These are phyloP conservation scores for Pterocles gutturalis DNA, from an alignment of 2,113 vertebrate genomes.

Conservation along the genomic window DNA sequence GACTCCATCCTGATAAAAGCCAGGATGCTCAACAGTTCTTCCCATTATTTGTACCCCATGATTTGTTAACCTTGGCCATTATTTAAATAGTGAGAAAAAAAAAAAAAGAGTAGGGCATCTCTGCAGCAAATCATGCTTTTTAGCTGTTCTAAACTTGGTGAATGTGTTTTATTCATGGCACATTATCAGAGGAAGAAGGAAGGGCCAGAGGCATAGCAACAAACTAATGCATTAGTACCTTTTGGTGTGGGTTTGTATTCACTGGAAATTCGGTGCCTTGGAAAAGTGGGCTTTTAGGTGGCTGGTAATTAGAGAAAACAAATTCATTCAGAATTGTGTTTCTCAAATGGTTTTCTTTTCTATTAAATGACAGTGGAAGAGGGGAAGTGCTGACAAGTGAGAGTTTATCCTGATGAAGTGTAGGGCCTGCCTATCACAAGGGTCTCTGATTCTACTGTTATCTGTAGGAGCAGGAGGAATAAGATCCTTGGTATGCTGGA, in stretches of 20 bases:
- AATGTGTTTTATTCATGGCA: neutral
- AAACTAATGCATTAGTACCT: neutral
- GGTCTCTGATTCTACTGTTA: neutral
- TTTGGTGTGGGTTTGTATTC: neutral
- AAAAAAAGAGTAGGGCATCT: rapidly evolving
- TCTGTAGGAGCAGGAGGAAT: neutral
- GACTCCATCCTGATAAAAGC: neutral
- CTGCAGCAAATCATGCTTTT: neutral
- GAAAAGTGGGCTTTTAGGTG: neutral
- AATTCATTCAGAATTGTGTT: neutral
- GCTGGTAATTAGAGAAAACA: neutral
- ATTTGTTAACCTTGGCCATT: neutral
- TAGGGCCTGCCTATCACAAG: neutral
- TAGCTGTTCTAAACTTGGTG: neutral
- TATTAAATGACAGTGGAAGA: neutral
- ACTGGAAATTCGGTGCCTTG: neutral
- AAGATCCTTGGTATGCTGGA: neutral
- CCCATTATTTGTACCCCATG: neutral
- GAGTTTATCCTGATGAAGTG: neutral
- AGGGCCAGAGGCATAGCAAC: neutral
- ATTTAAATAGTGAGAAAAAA: neutral
- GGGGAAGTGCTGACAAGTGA: neutral
- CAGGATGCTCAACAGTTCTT: neutral
- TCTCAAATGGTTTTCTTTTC: neutral
- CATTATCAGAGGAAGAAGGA: neutral